These are phyloP conservation scores for Gasterosteus aculeatus DNA, from an alignment of 2,113 vertebrate species.

Conservation along the genomic window DNA sequence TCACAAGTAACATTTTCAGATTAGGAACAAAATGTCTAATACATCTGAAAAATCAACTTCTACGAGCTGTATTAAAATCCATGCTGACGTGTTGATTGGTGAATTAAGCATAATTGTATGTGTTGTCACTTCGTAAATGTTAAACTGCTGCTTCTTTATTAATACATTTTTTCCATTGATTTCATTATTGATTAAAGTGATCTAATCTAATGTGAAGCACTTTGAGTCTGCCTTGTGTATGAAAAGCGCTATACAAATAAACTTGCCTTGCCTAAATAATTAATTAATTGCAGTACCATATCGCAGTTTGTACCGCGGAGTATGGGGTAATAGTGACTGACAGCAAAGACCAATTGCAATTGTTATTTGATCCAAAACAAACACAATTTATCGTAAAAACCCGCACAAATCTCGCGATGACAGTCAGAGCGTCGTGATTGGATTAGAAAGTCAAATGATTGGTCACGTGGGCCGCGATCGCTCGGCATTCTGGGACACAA, in stretches of 20 bases:
- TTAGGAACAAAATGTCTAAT: not conserved
- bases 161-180: not conserved
- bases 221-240: too few relatives aligned
- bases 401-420: slow-evolving; percentile 67
- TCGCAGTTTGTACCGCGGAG: not conserved
- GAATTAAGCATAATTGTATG: not conserved
- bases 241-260: too few relatives aligned
- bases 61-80: not conserved
- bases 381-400: not conserved
- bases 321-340: slow-evolving; percentile 9
- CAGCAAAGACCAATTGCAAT: not conserved
- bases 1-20: slow-evolving; percentile 1
- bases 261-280: too few relatives aligned
- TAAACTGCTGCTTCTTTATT: not conserved
- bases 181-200: not conserved
- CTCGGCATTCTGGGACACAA: slow-evolving; percentile 84
- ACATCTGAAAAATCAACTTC: too few relatives aligned
- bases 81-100: not conserved
- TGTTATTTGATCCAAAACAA: slow-evolving; percentile 45
- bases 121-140: not conserved
- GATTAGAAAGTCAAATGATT: not conserved
- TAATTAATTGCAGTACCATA: not conserved
- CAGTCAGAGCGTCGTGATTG: slow-evolving; percentile 32
- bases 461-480: slow-evolving; percentile 65
- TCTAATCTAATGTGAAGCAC: not conserved